phyloP scores from a whole-genome alignment of 1,140 invertebrate genomes.

The Listronotus oregonensis region DNA sequence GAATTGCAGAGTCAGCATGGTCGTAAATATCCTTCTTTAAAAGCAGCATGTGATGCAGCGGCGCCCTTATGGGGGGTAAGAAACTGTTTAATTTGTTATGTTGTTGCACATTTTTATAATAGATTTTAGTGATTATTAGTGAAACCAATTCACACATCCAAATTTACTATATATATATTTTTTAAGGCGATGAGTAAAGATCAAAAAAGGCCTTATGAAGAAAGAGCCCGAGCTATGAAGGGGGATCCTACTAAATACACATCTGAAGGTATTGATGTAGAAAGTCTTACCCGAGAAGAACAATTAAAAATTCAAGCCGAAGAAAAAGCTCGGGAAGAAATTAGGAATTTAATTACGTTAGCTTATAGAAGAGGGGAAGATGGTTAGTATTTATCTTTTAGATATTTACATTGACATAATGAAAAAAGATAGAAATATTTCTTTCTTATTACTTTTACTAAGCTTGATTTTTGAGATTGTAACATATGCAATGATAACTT shows the following conservation, averaged over 20 bases:
- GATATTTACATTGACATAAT: not conserved
- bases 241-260: conserved; percentile 26
- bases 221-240: conserved; percentile 21
- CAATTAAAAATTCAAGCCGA: conserved; percentile 24
- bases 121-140: too few species aligned
- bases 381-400: not conserved
- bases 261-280: conserved; percentile 38
- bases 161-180: too few species aligned
- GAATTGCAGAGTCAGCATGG: conserved; percentile 37
- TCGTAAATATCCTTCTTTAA: conserved; percentile 22
- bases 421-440: not conserved
- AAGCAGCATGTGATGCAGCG: conserved; percentile 33
- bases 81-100: too few species aligned
- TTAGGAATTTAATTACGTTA: conserved; percentile 23
- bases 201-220: conserved; percentile 41
- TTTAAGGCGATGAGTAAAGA: conserved; percentile 38
- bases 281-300: conserved; percentile 27
- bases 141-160: too few species aligned
- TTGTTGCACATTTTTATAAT: too few species aligned
- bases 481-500: too few species aligned
- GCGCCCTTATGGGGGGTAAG: conserved; percentile 42
- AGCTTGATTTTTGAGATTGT: too few species aligned
- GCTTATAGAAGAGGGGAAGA: conserved; percentile 18
- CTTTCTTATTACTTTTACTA: too few species aligned
- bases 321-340: conserved; percentile 21